Conservation (phyloP, 2,113 vertebrate species). For the Xyrauchen texanus region DNA sequence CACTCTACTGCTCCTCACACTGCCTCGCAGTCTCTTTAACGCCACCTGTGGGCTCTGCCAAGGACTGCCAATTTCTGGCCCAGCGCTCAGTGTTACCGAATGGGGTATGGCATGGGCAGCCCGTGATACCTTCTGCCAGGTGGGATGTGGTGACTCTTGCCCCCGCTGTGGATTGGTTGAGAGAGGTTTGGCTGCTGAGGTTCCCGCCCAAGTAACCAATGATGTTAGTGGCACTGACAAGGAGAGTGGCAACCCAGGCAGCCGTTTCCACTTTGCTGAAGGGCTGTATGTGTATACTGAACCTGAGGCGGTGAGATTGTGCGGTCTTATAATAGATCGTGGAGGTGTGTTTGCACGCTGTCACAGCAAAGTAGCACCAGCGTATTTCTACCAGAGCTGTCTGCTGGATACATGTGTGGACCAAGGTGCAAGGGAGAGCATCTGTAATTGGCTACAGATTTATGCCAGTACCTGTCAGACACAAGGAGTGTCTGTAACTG, state of each 20-base stretch:
- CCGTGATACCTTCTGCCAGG: slow-evolving; percentile 89
- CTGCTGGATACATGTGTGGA: slow-evolving; percentile 93
- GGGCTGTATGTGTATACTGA: slow-evolving; percentile 76
- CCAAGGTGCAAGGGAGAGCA: slow-evolving; percentile 86
- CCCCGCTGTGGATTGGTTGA: slow-evolving; percentile 87
- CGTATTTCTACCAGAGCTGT: slow-evolving; percentile 96
- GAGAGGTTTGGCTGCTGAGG: slow-evolving; percentile 67
- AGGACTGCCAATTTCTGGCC: slow-evolving; percentile 72
- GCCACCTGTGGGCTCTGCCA: slow-evolving; percentile 88
- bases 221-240: slow-evolving; percentile 37
- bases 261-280: slow-evolving; percentile 73
- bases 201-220: slow-evolving; percentile 57
- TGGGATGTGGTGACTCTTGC: slow-evolving; percentile 89
- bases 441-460: slow-evolving; percentile 95
- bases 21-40: slow-evolving; percentile 86
- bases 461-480: slow-evolving; percentile 93
- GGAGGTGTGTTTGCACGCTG: slow-evolving; percentile 85
- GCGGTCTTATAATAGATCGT: slow-evolving; percentile 86
- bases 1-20: slow-evolving; percentile 84
- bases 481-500: slow-evolving; percentile 81
- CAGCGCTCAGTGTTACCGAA: slow-evolving; percentile 70
- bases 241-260: slow-evolving; percentile 53
- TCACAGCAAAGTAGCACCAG: slow-evolving; percentile 91
- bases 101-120: slow-evolving; percentile 91
- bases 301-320: slow-evolving; percentile 87